Evolutionary conservation across 2,888 invertebrate species (phyloP), one percentile per base, ranked within the genome.

Genomic region (Dasysyrphus tricinctus): DNA sequence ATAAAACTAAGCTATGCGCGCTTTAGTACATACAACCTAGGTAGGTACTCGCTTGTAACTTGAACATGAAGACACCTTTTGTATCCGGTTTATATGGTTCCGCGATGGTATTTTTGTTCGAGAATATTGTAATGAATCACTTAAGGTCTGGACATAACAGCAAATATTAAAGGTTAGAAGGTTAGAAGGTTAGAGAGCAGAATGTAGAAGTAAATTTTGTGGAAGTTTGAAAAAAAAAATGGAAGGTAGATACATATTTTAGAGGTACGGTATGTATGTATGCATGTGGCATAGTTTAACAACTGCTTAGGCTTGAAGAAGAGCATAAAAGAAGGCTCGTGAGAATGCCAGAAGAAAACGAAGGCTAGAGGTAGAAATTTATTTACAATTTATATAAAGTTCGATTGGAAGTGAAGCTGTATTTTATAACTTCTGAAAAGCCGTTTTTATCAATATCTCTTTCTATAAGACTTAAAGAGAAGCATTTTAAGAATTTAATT

Each of bases 21-120:
- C 51, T 24, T 6, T 5, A 34, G 34, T 11, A 24, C 32, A 24
- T 24, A 24, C 24, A 24, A 34, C 56, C 32, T 32, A 9, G 24
- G 24, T 24, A 24, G 24, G 24, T 32, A 16, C 32, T 61, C 7
- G 49, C 49, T 32, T 11, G 37, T n/a, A 61, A 78, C 42, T 39
- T 59, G n/a, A 42, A 34, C 34, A 47, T 34, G n/a, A 63, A 63
- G 44, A 56, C 65, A 57, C 47, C 47, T 56, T 78, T 61, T 39
- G 49, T 51, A 74, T 74, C 79, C 74, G 74, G 74, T 67, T 80
- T 67, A 44, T 67, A 44, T 34, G 67, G 59, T 32, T 67, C 32
- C 11, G 44, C 47, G 42, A 44, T 75, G 12, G 54, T 47, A 47
- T 56, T 39, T 74, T n/a, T 67, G 9, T 16, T 37, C 29, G 8